These are phyloP conservation scores for Enteromius anoplus DNA, from an alignment of 2,797 vertebrate genomes.

Conservation along the genomic window DNA sequence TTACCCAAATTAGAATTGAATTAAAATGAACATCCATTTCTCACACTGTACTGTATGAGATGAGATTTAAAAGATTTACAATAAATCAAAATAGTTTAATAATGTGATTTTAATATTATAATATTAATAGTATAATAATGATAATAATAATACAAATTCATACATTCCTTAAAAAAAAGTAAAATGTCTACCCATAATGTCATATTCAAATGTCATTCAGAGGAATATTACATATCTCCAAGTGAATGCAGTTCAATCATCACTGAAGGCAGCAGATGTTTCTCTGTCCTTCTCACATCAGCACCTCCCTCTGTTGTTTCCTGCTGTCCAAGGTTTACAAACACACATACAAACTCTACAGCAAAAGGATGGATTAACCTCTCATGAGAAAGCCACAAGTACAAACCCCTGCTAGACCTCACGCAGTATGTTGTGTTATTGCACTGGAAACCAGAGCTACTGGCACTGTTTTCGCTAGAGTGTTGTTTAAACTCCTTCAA, in stretches of 20 bases:
- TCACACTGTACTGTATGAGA: neutral
- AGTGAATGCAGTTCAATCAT: neutral
- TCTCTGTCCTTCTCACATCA: constrained; percentile 37
- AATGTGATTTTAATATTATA: neutral
- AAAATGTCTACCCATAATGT: neutral
- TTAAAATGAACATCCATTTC: neutral
- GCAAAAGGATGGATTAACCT: constrained; percentile 30
- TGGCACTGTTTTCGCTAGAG: neutral
- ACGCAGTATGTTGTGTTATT: constrained; percentile 23
- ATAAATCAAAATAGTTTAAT: neutral
- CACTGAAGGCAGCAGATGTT: constrained; percentile 26
- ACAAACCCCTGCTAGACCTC: neutral
- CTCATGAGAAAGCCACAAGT: constrained; percentile 8
- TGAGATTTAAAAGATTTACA: neutral
- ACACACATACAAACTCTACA: constrained; percentile 18
- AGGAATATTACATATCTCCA: neutral
- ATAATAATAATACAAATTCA: neutral
- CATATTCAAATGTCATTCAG: constrained; percentile 10
- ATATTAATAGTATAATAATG: neutral
- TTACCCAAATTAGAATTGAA: too few species aligned
- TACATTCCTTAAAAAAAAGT: neutral
- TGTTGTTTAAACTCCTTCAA: constrained; percentile 17
- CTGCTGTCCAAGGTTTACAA: constrained; percentile 60
- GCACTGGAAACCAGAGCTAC: constrained; percentile 2
- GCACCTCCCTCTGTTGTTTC: constrained; percentile 32